These are phyloP conservation scores for Plusia festucae DNA, from an alignment of 2,888 invertebrate genomes.

Conservation along the genomic window DNA sequence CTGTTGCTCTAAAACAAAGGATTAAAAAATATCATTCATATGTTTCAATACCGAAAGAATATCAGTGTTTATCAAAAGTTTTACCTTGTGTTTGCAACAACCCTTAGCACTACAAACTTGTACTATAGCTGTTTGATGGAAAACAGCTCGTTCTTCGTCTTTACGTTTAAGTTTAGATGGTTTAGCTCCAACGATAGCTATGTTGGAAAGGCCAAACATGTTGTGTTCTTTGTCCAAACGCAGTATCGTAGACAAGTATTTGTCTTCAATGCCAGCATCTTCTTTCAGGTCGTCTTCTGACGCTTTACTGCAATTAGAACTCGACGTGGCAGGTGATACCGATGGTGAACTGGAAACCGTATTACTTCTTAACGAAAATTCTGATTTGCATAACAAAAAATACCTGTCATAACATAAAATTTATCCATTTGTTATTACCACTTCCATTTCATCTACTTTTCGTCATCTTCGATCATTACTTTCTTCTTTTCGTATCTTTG, in stretches of 20 bases:
- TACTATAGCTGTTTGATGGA: constrained; percentile 83
- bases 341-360: constrained; percentile 72
- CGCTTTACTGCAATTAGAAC: constrained; percentile 67
- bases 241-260: constrained; percentile 80
- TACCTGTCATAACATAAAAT: neutral
- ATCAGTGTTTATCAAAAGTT: constrained; percentile 24
- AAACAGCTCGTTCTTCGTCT: constrained; percentile 75
- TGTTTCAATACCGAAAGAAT: neutral
- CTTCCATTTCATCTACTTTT: constrained; percentile 31
- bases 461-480: constrained; percentile 45
- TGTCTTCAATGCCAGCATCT: constrained; percentile 67
- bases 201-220: constrained; percentile 82
- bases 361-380: constrained; percentile 15
- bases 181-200: constrained; percentile 73
- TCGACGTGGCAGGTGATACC: constrained; percentile 70
- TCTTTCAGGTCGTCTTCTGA: constrained; percentile 63
- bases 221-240: constrained; percentile 83
- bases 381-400: neutral
- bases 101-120: constrained; percentile 75
- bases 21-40: neutral
- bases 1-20: constrained; percentile 78
- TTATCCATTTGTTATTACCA: neutral
- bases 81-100: constrained; percentile 76
- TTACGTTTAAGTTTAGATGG: constrained; percentile 70
- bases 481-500: constrained; percentile 54